Base-by-base conservation (phyloP, 2,797 vertebrate genomes). In the Anniella stebbinsi region DNA sequence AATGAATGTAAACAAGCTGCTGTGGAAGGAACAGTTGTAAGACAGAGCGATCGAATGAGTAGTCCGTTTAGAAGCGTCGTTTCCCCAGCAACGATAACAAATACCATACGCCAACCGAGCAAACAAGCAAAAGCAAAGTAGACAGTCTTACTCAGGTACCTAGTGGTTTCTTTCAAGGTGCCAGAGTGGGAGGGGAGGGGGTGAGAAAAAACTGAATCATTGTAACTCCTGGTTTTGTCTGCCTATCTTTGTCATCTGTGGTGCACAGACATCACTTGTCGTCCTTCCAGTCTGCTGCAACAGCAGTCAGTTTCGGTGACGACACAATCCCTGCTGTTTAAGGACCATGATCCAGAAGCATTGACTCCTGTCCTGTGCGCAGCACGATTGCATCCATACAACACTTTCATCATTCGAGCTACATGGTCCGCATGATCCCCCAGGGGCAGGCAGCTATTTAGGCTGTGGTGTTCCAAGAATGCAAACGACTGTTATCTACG, bases 221-320 rank as follows among this genome's bases (percentile, higher is more conserved):
- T 51, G 76, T 72, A 73, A 90, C 38, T 87, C 87, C 38, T 93
- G 84, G 91, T 93, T 92, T 93, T 92, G 92, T 90, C 91, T 83
- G 81, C 76, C 80, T 76, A 84, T 66, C 85, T 89, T 28, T 73
- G 91, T 66, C 85, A 90, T 89, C 81, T 81, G 77, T 73, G 48
- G 45, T 48, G 88, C 75, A 72, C 80, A 89, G 77, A 92, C 30
- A 82, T 70, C 72, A 23, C 54, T 88, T 84, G 60, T 86, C 84
- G 87, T 87, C 4, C 85, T 90, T 57, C 87, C 91, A 80, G 83
- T 82, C 17, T 33, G 45, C 1, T 25, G 28, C 48, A 69, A 30
- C 38, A 45, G 60, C n/a, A 72, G 5, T 9, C 38, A 45, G 51
- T 41, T 60, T 57, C n/a, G 69, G n/a, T 28, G 9, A 33, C 48